Evolutionary conservation across 1,140 invertebrate genomes (phyloP), one percentile per base, ranked within the genome.

Genomic region (Drosophila pectinifera): DNA sequence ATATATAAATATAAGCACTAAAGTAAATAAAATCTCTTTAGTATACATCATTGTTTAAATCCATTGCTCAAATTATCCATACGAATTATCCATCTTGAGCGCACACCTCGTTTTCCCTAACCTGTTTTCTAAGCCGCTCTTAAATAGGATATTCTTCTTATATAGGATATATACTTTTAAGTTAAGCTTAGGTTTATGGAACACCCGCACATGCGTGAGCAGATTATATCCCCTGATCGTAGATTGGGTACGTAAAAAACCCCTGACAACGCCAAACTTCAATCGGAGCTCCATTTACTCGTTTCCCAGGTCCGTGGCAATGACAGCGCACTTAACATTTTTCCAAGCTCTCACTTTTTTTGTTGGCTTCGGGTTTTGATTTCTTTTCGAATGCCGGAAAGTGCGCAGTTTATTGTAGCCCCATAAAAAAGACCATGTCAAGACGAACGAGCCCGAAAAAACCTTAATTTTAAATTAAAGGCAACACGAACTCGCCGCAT

Each of bases 251-350:
- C 51, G 31, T 42, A 57, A 63, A 16, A 59, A 57, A 13, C 18
- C 26, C 28, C 14, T 4, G 10, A 48, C 20, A 61, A 63, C 56
- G 28, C 28, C 38, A 69, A 46, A 38, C 64, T 68, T 36, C 63
- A 55, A 48, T 56, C 14, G 39, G 7, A 31, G 16, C 51, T 34
- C 64, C 51, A 70, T 70, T 70, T 69, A 55, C 73, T 43, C n/a
- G 55, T 51, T 43, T 49, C 42, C 69, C 56, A 58, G 49, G 62
- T 76, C 55, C 49, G 42, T 42, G 61, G 56, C 59, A 86, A 82
- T 88, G 82, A 82, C 82, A 86, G 69, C 75, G 84, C 83, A 88
- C 83, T 86, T 80, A 74, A 86, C 80, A 79, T 81, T 78, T 70
- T 31, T 18, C 62, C 43, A 11, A 18, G 28, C 26, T 42, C 22